A percentile compares a stretch with the other conserved stretches of the same genome.
Evolutionary conservation across 2,113 vertebrate species (phyloP).

Genomic region (Leptobrachium ailaonicum): DNA sequence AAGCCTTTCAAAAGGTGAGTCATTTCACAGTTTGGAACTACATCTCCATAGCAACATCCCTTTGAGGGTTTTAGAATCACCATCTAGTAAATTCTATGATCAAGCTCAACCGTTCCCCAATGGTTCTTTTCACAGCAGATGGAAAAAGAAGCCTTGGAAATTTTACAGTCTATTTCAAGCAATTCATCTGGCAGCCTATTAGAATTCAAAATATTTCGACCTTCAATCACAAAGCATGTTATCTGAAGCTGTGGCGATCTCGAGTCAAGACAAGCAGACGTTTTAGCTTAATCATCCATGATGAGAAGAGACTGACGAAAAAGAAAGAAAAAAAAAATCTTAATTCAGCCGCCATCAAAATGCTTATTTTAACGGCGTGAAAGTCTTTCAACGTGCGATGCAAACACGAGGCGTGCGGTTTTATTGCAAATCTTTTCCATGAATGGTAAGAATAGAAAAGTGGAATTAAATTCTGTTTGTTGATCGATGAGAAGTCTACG

Average conservation of each 20-base stretch:
- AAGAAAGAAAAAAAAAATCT: slow-evolving; percentile 74
- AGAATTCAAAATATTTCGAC: slow-evolving; percentile 99
- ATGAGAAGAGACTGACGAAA: slow-evolving; percentile 97
- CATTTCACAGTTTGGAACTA: slow-evolving; percentile 99
- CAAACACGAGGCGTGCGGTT: slow-evolving; percentile 86
- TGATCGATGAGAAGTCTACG: background rate
- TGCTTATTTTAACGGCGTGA: slow-evolving; percentile 98
- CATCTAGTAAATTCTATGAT: slow-evolving; percentile 99
- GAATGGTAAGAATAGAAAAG: background rate
- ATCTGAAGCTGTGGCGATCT: slow-evolving; percentile 98
- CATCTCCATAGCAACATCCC: slow-evolving; percentile 99
- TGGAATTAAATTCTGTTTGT: slow-evolving; percentile 80
- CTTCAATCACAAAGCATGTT: slow-evolving; percentile 99
- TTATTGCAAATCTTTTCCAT: slow-evolving; percentile 65
- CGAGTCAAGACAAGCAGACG: slow-evolving; percentile 98
- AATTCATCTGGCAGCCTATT: slow-evolving; percentile 99
- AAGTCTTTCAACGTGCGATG: slow-evolving; percentile 90
- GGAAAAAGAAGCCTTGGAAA: slow-evolving; percentile 89
- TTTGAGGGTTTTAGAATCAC: slow-evolving; percentile 99
- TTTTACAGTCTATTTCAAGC: slow-evolving; percentile 99
- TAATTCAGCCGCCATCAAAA: slow-evolving; percentile 97
- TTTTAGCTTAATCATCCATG: slow-evolving; percentile 99
- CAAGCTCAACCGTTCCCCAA: slow-evolving; percentile 98
- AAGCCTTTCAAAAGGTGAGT: slow-evolving; percentile 99
- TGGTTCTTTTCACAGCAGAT: slow-evolving; percentile 99